Percentiles rank a stretch among this genome's conserved stretches.
Evolutionary conservation across 1,140 invertebrate genomes (phyloP).

Genomic region (Trachymyrmex cornetzi): DNA sequence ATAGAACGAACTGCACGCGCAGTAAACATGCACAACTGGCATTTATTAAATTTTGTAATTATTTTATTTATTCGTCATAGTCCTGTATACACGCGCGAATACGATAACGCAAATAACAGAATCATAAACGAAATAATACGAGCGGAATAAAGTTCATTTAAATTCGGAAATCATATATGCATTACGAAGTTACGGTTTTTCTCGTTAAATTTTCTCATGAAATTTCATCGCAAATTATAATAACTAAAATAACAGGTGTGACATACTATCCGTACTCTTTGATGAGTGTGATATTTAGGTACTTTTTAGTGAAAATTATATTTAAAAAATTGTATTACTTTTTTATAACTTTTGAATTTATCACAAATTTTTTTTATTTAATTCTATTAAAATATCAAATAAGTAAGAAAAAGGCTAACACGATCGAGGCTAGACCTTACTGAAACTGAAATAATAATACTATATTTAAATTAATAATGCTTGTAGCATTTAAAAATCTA

Average conservation of each 20-base stretch:
- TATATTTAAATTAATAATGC: too few relatives aligned
- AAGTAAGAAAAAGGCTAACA: too few relatives aligned
- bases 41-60: conserved; percentile 41
- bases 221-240: not conserved
- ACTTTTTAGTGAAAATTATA: not conserved
- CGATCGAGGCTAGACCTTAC: too few relatives aligned
- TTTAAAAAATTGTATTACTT: not conserved
- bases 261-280: not conserved
- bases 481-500: too few relatives aligned
- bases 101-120: not conserved
- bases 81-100: not conserved
- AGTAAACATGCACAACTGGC: not conserved
- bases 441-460: too few relatives aligned
- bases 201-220: not conserved
- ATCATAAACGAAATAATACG: conserved; percentile 24
- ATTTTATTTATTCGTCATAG: not conserved
- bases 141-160: conserved; percentile 37
- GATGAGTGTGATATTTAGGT: not conserved
- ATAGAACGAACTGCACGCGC: not conserved
- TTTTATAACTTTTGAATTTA: not conserved
- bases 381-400: not conserved
- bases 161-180: conserved; percentile 33
- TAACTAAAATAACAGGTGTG: not conserved
- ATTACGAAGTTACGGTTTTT: conserved; percentile 1
- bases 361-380: not conserved